Evolutionary conservation across 2,888 invertebrate genomes (phyloP), one percentile per base, ranked within the genome.

Genomic region (Cosmorhoe ocellata): DNA sequence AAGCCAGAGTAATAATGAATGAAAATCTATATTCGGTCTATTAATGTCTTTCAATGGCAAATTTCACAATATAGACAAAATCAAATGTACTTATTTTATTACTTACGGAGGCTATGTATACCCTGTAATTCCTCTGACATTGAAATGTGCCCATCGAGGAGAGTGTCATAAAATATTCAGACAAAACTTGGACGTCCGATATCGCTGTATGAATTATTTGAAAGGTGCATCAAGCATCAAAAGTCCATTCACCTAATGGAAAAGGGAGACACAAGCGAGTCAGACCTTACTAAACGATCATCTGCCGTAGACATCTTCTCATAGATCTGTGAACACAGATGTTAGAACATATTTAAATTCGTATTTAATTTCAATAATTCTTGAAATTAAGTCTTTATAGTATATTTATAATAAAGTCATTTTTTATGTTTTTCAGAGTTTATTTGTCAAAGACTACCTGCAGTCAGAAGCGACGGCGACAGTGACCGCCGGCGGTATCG

Each of bases 401-500:
- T n/a, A n/a, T n/a, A n/a, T n/a, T n/a, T n/a, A n/a, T n/a, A n/a
- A n/a, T n/a, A n/a, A n/a, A n/a, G n/a, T n/a, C n/a, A n/a, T n/a
- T n/a, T 0, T 31, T 27, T 36, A 28, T 7, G 26, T 32, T 28
- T 63, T 75, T 8, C 74, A 81, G 76, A 64, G 69, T 30, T 71
- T 79, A 18, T 44, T 68, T 32, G 69, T 57, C 1, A 70, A 68
- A 10, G 77, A 79, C 56, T 71, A 73, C 44, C 52, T 71, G 11
- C 63, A 71, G n/a, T 67, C 74, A 0, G 62, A 64, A 14, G 69
- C 73, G 2, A 54, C 64, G 0, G 75, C 71, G 1, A 59, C 45
- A 8, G 56, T 80, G n/a, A 71, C 72, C 0, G 73, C 76, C 0
- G 80, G 79, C 0, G 78, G 79, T 0, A 48, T 79, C 5, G 74